Evolutionary conservation across 1,140 invertebrate genomes (phyloP), one percentile per base, ranked within the genome.

Genomic region (Papilio helenus): DNA sequence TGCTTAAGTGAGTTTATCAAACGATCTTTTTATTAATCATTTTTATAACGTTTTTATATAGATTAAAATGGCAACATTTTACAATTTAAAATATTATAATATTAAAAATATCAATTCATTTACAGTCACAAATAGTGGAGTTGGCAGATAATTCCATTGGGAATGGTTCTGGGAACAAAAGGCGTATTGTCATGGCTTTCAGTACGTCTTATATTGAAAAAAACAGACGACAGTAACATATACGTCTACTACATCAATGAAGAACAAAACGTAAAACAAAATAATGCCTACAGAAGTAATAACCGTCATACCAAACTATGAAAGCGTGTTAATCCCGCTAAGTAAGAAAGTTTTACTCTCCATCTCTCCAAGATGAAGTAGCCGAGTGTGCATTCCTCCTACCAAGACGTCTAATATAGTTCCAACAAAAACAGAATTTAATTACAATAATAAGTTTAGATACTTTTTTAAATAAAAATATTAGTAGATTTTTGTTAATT

Each of bases 311-410:
- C 3, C 23, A 8, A 65, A 65, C 58, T 65, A 65, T 65, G 26
- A 65, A 65, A 26, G 12, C 23, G 58, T 26, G 16, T 65, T 65
- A 65, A 65, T 65, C 58, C 10, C 20, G 58, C 58, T 65, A 65
- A 65, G 58, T 65, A 29, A 29, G 23, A 65, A 65, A 65, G 58
- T 65, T 65, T 65, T 26, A 26, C 58, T 29, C 58, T 65, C 23
- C 58, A 65, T 65, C 26, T 65, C 26, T n/a, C n/a, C n/a, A n/a
- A 65, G 58, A 65, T 65, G 58, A 65, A 65, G 51, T 58, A 39
- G 34, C 8, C 4, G 51, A 58, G 10, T 61, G 26, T 68, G 26
- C 26, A 68, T 68, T 68, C 23, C 61, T 68, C 3, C 23, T 68
- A 39, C 34, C 9, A 65, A 29, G 14, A 65, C 26, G 34, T 29